Conservation (phyloP, 2,113 vertebrate species). For the Perognathus longimembris region DNA sequence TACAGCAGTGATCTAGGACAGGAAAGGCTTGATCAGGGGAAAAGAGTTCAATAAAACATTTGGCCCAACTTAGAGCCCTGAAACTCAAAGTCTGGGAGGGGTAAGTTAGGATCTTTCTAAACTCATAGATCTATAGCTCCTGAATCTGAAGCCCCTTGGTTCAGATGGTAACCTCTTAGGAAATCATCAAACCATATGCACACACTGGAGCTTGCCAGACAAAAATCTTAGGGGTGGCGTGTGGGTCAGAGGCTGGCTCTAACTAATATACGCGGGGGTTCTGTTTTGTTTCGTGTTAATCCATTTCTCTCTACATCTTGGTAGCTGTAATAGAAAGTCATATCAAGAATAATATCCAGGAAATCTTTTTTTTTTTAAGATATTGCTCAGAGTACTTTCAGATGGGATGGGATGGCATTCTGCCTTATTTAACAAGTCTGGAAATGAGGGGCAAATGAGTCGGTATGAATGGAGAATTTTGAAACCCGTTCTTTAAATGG, state of each 20-base stretch:
- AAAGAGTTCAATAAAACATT: neutral
- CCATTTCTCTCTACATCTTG: neutral
- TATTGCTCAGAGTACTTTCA: slow-evolving; percentile 54
- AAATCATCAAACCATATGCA: neutral
- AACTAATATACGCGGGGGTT: neutral
- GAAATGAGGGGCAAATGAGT: slow-evolving; percentile 65
- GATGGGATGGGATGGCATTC: slow-evolving; percentile 65
- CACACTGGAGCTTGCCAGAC: neutral
- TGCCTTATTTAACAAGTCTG: slow-evolving; percentile 72
- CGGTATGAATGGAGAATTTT: slow-evolving; percentile 57
- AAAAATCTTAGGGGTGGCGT: neutral
- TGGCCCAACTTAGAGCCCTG: neutral
- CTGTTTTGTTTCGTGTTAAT: neutral
- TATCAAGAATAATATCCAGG: slow-evolving; percentile 47
- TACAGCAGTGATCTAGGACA: neutral
- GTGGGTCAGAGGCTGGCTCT: neutral
- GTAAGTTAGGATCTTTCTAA: neutral
- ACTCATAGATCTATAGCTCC: neutral
- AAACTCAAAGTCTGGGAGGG: neutral
- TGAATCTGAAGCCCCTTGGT: neutral
- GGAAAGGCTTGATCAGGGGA: neutral
- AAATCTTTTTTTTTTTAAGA: slow-evolving; percentile 62
- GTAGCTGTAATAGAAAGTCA: slow-evolving; percentile 56
- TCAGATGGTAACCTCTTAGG: neutral
- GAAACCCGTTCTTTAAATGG: slow-evolving; percentile 67